A percentile compares a stretch with the other conserved stretches of the same genome.
These are phyloP conservation scores for Umimayanthus kanabou DNA, from an alignment of 92 coral and sea anemone species.

Conservation along the genomic window DNA sequence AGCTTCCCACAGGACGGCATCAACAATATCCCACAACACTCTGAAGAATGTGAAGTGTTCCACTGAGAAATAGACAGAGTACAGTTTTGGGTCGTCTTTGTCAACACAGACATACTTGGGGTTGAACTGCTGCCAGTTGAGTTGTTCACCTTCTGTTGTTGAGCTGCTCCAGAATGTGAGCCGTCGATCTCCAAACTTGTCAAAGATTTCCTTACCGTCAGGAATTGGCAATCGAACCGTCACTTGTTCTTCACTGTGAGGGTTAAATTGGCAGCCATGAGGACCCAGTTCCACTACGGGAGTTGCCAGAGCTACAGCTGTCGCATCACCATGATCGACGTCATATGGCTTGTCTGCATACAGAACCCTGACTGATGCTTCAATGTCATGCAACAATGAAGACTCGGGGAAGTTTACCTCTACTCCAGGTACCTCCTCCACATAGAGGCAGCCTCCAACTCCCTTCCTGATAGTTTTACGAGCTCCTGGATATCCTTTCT, in stretches of 20 bases:
- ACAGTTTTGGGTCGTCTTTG: slow-evolving; percentile 56
- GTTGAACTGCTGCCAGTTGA: slow-evolving; percentile 83
- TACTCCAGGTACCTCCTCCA: slow-evolving; percentile 90
- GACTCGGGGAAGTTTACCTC: slow-evolving; percentile 91
- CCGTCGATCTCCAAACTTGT: slow-evolving; percentile 69
- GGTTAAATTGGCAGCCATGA: slow-evolving; percentile 86
- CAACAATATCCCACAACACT: slow-evolving; percentile 87
- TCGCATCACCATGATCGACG: slow-evolving; percentile 77
- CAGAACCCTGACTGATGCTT: slow-evolving; percentile 87
- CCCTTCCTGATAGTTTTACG: slow-evolving; percentile 77
- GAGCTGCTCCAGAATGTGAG: slow-evolving; percentile 95
- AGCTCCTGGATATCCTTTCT: slow-evolving; percentile 89
- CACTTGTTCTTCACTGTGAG: slow-evolving; percentile 71
- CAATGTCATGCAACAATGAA: slow-evolving; percentile 81
- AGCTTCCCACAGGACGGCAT: slow-evolving; percentile 82
- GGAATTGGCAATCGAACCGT: slow-evolving; percentile 93
- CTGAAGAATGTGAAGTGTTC: slow-evolving; percentile 85
- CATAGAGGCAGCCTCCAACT: slow-evolving; percentile 81
- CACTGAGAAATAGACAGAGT: slow-evolving; percentile 90
- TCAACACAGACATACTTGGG: slow-evolving; percentile 71
- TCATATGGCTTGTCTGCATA: slow-evolving; percentile 95
- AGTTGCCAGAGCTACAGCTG: slow-evolving; percentile 79
- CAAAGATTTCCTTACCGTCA: slow-evolving; percentile 75
- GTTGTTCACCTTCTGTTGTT: slow-evolving; percentile 71
- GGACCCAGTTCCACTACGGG: slow-evolving; percentile 94